A percentile compares a stretch with the other conserved stretches of the same genome.
These are phyloP conservation scores for Epizoanthus illoricatus DNA, from an alignment of 92 coral and sea anemone genomes.

Conservation along the genomic window DNA sequence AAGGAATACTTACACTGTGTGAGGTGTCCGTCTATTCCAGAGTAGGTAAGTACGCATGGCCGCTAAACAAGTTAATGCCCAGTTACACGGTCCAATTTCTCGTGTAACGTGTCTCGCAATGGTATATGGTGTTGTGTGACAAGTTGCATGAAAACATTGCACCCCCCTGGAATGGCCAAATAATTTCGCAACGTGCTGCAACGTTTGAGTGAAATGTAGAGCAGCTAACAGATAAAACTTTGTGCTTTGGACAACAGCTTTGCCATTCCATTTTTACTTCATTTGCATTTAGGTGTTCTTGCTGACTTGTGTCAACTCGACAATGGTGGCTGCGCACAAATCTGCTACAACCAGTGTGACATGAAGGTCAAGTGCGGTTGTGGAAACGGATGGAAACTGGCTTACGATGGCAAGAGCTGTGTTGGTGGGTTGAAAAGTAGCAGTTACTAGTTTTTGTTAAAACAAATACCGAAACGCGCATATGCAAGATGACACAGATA, in stretches of 20 bases:
- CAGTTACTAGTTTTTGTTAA: neutral
- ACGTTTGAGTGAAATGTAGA: too few species aligned
- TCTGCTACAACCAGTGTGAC: constrained; percentile 92
- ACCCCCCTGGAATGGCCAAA: too few species aligned
- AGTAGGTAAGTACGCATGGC: constrained; percentile 60
- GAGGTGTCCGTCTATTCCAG: constrained; percentile 93
- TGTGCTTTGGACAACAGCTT: neutral
- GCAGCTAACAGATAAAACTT: neutral
- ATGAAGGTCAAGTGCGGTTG: constrained; percentile 91
- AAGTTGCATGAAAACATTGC: too few species aligned
- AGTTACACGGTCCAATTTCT: too few species aligned
- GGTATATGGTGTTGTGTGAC: too few species aligned
- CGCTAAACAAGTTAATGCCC: neutral
- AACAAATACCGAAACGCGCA: too few species aligned
- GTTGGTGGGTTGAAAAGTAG: constrained; percentile 57
- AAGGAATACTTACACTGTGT: constrained; percentile 83
- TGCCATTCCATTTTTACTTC: neutral
- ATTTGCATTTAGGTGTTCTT: constrained; percentile 61
- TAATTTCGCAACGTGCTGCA: too few species aligned
- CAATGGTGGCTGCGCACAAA: constrained; percentile 92
- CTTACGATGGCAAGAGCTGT: constrained; percentile 92
- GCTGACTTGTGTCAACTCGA: constrained; percentile 93
- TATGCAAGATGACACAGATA: too few species aligned
- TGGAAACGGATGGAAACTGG: constrained; percentile 85
- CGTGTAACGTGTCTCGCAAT: too few species aligned